phyloP scores from a whole-genome alignment of 2,888 invertebrate genomes.

The Drosophila acutilabella region DNA sequence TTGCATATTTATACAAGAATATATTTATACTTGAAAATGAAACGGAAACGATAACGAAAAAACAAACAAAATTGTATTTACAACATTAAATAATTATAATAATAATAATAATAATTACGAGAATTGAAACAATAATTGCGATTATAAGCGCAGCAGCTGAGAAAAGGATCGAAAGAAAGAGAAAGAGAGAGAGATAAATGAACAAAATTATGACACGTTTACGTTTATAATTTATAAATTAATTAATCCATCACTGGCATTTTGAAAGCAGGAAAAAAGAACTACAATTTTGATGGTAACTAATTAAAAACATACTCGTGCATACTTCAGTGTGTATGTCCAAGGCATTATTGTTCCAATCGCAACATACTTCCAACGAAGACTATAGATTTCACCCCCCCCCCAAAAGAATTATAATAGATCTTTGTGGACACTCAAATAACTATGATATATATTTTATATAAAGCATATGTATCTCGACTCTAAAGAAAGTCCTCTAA shows the following conservation, averaged over 20 bases:
- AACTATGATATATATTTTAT: conserved; percentile 14
- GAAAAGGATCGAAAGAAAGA: conserved; percentile 32
- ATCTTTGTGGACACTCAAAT: conserved; percentile 26
- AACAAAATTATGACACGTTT: too few species aligned
- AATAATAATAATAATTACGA: conserved; percentile 21
- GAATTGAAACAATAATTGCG: conserved; percentile 52
- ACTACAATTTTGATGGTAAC: conserved; percentile 1
- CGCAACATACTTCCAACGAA: conserved; percentile 3
- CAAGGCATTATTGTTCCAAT: conserved; percentile 19
- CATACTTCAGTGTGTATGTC: conserved; percentile 10
- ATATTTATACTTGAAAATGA: conserved; percentile 66
- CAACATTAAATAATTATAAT: conserved; percentile 44
- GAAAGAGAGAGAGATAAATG: too few species aligned
- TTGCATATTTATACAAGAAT: conserved; percentile 73
- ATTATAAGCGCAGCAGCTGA: conserved; percentile 34
- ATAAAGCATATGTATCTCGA: conserved; percentile 1
- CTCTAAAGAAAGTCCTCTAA: neutral
- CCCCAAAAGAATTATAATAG: too few species aligned
- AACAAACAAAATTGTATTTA: conserved; percentile 68
- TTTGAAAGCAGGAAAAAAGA: neutral
- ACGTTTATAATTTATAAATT: too few species aligned
- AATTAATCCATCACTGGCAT: conserved; percentile 22
- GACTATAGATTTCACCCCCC: conserved; percentile 9
- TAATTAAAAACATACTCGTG: conserved; percentile 13
- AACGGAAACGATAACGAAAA: conserved; percentile 8